Conservation (phyloP, 2,888 invertebrate genomes). For the Keiferia lycopersicella region DNA sequence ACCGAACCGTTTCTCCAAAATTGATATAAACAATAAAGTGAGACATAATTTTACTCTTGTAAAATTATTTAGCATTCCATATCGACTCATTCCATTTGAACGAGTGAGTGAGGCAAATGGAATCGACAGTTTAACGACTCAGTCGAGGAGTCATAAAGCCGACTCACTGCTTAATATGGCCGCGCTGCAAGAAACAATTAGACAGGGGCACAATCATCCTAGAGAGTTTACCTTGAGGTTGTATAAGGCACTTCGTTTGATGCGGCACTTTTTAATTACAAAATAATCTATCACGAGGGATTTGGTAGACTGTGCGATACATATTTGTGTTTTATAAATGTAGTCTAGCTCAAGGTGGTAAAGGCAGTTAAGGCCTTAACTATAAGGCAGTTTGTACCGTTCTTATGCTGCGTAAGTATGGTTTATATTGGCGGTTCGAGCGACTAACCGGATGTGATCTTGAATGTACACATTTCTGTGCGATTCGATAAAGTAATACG, state of each 20-base stretch:
- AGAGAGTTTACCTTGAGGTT: conserved; percentile 44
- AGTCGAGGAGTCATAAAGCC: conserved; percentile 77
- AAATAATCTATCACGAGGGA: no score
- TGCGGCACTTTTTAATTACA: conserved; percentile 40
- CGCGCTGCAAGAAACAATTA: conserved; percentile 80
- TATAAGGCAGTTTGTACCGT: no score
- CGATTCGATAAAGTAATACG: no score
- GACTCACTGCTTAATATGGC: conserved; percentile 78
- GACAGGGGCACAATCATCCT: conserved; percentile 74
- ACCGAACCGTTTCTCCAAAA: conserved; percentile 4
- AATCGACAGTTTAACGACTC: conserved; percentile 78
- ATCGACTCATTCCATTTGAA: conserved; percentile 50
- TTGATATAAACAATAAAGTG: conserved; percentile 14
- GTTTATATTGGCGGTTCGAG: no score
- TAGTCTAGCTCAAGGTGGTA: no score
- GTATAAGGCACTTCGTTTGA: conserved; percentile 45
- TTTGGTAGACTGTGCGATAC: no score
- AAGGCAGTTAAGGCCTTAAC: no score
- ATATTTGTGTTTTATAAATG: no score
- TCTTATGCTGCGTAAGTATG: no score
- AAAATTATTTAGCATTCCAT: conserved; percentile 29
- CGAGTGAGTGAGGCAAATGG: conserved; percentile 68
- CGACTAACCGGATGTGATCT: no score
- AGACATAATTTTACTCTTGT: background rate
- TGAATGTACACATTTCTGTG: no score